These are phyloP conservation scores for Glaucomys volans DNA, from an alignment of 2,113 vertebrate species.

Conservation along the genomic window DNA sequence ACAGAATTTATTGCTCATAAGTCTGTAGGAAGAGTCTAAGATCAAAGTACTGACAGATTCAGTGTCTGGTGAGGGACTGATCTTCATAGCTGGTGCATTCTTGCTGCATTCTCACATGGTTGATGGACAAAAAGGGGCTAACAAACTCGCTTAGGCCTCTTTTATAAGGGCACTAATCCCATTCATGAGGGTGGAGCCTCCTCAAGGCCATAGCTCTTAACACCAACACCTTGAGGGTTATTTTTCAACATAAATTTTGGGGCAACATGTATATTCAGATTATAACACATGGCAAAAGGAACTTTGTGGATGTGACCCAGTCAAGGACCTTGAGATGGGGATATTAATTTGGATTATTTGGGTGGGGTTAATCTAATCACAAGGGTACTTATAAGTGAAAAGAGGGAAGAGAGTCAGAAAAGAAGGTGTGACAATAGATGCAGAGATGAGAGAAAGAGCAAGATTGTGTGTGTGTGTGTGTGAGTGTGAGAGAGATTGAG, in stretches of 20 bases:
- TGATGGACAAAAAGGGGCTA: background rate
- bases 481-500: too few species aligned
- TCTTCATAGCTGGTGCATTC: background rate
- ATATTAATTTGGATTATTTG: slow-evolving; percentile 20
- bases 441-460: background rate
- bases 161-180: background rate
- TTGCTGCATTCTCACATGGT: background rate
- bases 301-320: background rate
- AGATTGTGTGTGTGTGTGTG: too few species aligned
- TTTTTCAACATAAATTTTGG: background rate
- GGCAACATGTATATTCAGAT: background rate
- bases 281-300: background rate
- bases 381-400: background rate
- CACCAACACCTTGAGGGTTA: background rate
- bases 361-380: background rate
- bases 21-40: background rate
- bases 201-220: background rate
- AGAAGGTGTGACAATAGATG: background rate
- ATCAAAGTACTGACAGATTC: background rate
- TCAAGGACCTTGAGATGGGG: background rate
- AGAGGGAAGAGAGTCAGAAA: background rate
- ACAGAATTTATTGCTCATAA: background rate
- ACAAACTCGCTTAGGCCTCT: background rate
- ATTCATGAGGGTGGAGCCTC: background rate
- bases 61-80: background rate